phyloP scores from a whole-genome alignment of 2,888 invertebrate genomes.

The Carcina quercana region DNA sequence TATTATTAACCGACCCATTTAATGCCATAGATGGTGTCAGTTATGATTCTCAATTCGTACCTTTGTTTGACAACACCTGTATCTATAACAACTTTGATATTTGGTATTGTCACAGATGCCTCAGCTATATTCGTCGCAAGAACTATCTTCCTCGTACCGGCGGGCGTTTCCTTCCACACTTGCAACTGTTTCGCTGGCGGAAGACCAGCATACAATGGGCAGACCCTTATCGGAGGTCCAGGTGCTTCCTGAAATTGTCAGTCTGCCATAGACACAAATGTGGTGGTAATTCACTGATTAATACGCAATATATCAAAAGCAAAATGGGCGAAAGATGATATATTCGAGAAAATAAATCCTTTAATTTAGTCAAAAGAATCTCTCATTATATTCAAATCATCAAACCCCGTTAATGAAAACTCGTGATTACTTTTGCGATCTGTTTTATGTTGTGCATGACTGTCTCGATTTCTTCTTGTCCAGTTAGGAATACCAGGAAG shows the following conservation, averaged over 20 bases:
- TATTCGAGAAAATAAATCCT: neutral
- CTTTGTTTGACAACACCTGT: slow-evolving; percentile 93
- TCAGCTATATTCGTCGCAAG: slow-evolving; percentile 98
- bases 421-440: slow-evolving; percentile 79
- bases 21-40: no score
- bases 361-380: neutral
- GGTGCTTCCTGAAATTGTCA: slow-evolving; percentile 62
- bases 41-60: slow-evolving; percentile 59
- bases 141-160: slow-evolving; percentile 90
- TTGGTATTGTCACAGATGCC: slow-evolving; percentile 96
- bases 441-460: slow-evolving; percentile 82
- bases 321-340: neutral
- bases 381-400: no score
- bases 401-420: no score
- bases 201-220: slow-evolving; percentile 93
- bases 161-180: slow-evolving; percentile 84
- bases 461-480: slow-evolving; percentile 97
- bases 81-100: slow-evolving; percentile 93
- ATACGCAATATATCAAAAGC: neutral
- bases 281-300: neutral
- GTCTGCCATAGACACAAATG: slow-evolving; percentile 17
- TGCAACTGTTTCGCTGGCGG: slow-evolving; percentile 90
- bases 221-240: slow-evolving; percentile 82
- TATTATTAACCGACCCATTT: no score
- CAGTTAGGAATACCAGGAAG: slow-evolving; percentile 94